Conservation (phyloP, 2,797 vertebrate genomes). For the Pantherophis vulpinus region DNA sequence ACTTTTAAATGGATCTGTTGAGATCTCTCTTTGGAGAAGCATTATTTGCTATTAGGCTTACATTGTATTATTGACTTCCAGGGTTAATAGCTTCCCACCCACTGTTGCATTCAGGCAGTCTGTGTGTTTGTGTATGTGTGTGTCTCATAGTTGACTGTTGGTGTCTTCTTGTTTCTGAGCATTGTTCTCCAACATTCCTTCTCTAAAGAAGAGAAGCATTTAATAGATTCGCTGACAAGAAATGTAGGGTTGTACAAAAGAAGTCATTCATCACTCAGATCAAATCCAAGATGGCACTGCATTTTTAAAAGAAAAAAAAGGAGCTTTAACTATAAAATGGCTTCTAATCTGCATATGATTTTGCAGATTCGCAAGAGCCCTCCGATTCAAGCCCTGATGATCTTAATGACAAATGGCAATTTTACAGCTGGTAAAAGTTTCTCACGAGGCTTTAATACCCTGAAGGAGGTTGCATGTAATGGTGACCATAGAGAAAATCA, state of each 20-base stretch:
- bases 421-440: background rate
- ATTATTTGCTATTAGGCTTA: slow-evolving; percentile 46
- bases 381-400: background rate
- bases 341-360: background rate
- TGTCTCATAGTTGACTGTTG: background rate
- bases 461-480: background rate
- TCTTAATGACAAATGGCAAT: background rate
- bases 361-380: background rate
- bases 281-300: background rate
- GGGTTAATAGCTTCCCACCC: background rate
- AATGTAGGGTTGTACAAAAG: background rate
- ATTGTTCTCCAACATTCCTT: background rate
- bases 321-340: background rate
- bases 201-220: background rate
- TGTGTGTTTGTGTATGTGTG: background rate
- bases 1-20: slow-evolving; percentile 58
- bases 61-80: slow-evolving; percentile 17
- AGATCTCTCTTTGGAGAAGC: slow-evolving; percentile 41
- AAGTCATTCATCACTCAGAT: background rate
- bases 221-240: background rate
- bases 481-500: background rate
- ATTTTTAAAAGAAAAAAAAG: background rate
- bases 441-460: background rate
- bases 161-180: background rate
- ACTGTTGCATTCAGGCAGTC: background rate